These are phyloP conservation scores for Dendrocincla fuliginosa DNA, from an alignment of 2,797 vertebrate genomes.

Conservation along the genomic window DNA sequence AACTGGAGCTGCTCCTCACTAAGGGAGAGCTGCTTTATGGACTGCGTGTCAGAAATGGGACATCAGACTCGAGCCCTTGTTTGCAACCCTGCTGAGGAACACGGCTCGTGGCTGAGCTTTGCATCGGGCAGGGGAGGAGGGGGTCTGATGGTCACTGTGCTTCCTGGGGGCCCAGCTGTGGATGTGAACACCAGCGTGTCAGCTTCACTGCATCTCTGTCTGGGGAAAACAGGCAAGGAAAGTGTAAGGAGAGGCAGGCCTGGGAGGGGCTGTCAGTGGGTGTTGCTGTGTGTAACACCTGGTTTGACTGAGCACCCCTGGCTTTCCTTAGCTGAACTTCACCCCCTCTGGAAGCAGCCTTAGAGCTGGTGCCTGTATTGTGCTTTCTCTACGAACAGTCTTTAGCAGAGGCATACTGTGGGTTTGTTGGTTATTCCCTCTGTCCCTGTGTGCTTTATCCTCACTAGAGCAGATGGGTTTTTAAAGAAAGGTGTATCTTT, in stretches of 20 bases:
- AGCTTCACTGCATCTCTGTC: neutral
- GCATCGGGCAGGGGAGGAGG: neutral
- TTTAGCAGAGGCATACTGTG: neutral
- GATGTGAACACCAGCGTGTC: neutral
- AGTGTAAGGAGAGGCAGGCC: neutral
- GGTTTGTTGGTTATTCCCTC: neutral
- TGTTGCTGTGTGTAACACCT: neutral
- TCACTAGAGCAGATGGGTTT: neutral
- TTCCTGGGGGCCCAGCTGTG: neutral
- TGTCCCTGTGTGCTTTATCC: neutral
- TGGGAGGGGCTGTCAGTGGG: neutral
- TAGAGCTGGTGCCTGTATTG: rapidly evolving
- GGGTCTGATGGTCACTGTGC: neutral
- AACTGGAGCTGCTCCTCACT: neutral
- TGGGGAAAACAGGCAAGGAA: neutral
- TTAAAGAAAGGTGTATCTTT: neutral
- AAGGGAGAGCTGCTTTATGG: neutral
- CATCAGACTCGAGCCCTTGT: neutral
- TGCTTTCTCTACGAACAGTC: neutral
- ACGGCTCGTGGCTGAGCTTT: neutral
- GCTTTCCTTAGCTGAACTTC: neutral
- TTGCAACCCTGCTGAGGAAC: rapidly evolving
- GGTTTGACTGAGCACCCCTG: no score
- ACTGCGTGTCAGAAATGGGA: neutral
- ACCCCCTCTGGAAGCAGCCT: neutral